Evolutionary conservation across 2,888 invertebrate genomes (phyloP).

Genomic region (Noctua pronuba): DNA sequence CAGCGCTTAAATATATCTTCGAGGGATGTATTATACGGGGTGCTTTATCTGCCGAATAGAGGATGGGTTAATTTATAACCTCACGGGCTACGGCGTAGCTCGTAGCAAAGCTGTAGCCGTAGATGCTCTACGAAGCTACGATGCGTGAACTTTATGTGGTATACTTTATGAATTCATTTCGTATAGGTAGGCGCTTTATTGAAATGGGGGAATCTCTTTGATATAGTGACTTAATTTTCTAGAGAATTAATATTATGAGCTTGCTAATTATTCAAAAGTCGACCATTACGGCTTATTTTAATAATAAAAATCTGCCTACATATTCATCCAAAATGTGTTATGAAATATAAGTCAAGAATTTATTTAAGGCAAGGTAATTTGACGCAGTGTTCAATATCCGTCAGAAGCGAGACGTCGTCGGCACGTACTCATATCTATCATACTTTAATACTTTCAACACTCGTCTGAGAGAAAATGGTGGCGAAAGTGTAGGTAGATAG

Average conservation of each 20-base stretch:
- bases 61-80: slow-evolving; percentile 69
- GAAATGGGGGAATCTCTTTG: slow-evolving; percentile 37
- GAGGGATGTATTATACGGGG: slow-evolving; percentile 64
- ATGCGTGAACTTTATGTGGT: slow-evolving; percentile 58
- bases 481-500: slow-evolving; percentile 15
- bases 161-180: slow-evolving; percentile 54
- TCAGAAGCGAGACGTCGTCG: slow-evolving; percentile 48
- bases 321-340: slow-evolving; percentile 21
- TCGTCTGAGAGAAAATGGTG: slow-evolving; percentile 22
- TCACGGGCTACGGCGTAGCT: slow-evolving; percentile 63
- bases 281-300: background rate
- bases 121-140: slow-evolving; percentile 62
- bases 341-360: slow-evolving; percentile 47
- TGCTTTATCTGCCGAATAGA: slow-evolving; percentile 68
- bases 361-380: slow-evolving; percentile 60
- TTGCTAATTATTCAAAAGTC: slow-evolving; percentile 6
- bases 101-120: slow-evolving; percentile 55
- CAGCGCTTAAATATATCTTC: slow-evolving; percentile 65
- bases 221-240: slow-evolving; percentile 33
- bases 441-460: slow-evolving; percentile 61
- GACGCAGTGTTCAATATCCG: slow-evolving; percentile 66
- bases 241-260: slow-evolving; percentile 9
- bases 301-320: background rate
- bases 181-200: slow-evolving; percentile 14
- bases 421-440: slow-evolving; percentile 64